Base-by-base conservation (phyloP, 2,113 vertebrate species). In the Nerophis lumbriciformis region DNA sequence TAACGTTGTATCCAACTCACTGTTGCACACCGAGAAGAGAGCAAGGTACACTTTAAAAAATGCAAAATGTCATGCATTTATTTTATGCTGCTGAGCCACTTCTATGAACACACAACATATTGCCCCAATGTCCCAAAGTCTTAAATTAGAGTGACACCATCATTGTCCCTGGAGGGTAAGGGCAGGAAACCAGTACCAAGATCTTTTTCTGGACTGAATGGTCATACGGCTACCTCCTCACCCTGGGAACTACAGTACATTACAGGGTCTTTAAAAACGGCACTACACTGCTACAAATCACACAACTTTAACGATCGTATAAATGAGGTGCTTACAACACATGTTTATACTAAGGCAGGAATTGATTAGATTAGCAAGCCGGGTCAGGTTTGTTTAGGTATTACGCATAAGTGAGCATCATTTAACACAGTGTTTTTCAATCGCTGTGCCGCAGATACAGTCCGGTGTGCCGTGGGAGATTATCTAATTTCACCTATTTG, bases 301-400 rank as follows among this genome's bases (percentile, higher is more conserved):
- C 12, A 42, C n/a, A 19, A 59, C 36, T 38, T 51, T 7, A 50
- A 52, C 59, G 14, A 38, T 50, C 6, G 28, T 28, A 6, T 6
- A 10, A 37, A 39, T 15, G 6, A 65, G 37, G 28, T 38, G 48
- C 52, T n/a, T 9, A 37, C 16, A 35, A 8, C 35, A 57, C 15
- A 64, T 61, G 13, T 21, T 14, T 55, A 15, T 55, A 15, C 63
- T 42, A 49, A 72, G 59, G 60, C 69, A 60, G 47, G 60, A 63
- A 79, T 16, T 47, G 7, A 45, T 56, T 47, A 72, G 58, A 82
- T 82, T 73, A 76, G 52, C 60, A 53, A 45, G 51, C 21, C n/a
- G 9, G 3, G 59, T 65, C 55, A 65, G 13, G 45, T 16, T 59
- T 1, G 60, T 78, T 82, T 65, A 48, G 39, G 50, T 81, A 68